Base-by-base conservation (phyloP, 2,113 vertebrate species). In the Vulpes lagopus region DNA sequence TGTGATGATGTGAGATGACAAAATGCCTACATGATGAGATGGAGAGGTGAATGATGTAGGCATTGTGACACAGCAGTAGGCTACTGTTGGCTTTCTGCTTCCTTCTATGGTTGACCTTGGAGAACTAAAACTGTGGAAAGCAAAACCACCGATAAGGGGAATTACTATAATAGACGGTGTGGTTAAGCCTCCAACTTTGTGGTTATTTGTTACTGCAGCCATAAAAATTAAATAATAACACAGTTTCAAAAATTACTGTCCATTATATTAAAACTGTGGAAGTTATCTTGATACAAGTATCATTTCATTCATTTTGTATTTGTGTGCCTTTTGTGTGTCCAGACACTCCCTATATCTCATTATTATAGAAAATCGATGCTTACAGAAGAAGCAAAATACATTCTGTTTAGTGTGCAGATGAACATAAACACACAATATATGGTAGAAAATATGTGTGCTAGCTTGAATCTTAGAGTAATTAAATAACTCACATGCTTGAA, bases 391-490 rank as follows among this genome's bases (percentile, higher is more conserved):
- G 49, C 38, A 55, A 51, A 11, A 30, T 23, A 5, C 16, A 12
- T 15, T 89, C 55, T 80, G 15, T 62, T 89, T 64, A 51, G 10
- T 11, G 8, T 91, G 38, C 8, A 53, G 19, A 32, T 49, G 43
- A 76, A 76, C 22, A 67, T 0, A 35, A 89, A 43, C 35, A 74
- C 2, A 35, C 11, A 38, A 11, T 67, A 6, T 35, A 7, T 71
- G 57, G 16, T 71, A 14, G 17, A 76, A 89, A 95, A 78, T 32
- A 55, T 10, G 0, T 35, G 25, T 4, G 89, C 80, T 64, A 69
- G 67, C 32, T 92, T 80, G 71, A 19, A 78, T 83, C 85, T 98
- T 89, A 73, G 78, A 91, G n/a, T 51, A 57, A 83, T 94, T 94
- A 90, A 85, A 59, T 89, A 81, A 69, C 35, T 88, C 59, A 71